These are phyloP conservation scores for Serilophus lunatus DNA, from an alignment of 2,113 vertebrate genomes.

Conservation along the genomic window DNA sequence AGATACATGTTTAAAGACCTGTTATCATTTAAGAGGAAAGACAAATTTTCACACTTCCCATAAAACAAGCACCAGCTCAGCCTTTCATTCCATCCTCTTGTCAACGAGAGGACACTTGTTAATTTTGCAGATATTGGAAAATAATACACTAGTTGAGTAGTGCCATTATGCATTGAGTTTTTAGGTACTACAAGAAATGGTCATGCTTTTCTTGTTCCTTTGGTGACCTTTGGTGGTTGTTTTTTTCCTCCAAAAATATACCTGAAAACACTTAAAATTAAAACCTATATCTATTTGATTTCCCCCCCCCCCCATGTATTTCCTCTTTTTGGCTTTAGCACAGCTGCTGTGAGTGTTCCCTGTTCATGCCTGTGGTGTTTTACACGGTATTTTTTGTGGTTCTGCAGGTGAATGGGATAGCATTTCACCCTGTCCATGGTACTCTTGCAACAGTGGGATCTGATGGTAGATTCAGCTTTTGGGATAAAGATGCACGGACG, in stretches of 20 bases:
- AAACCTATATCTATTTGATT: not conserved
- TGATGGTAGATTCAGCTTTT: slow-evolving; percentile 97
- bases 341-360: not conserved
- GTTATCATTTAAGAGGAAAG: not conserved
- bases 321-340: not conserved
- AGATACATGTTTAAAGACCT: not conserved
- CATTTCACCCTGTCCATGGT: slow-evolving; percentile 96
- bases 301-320: not conserved
- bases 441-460: slow-evolving; percentile 96
- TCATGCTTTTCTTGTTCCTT: not conserved
- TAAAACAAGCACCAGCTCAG: not conserved
- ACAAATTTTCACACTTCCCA: not conserved
- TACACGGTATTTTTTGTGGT: fast-evolving
- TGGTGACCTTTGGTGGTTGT: not conserved
- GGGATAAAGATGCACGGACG: slow-evolving; percentile 98
- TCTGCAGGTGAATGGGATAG: slow-evolving; percentile 92
- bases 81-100: not conserved
- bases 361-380: not conserved
- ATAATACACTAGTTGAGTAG: not conserved
- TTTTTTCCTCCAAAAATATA: not conserved
- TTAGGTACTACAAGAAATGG: not conserved
- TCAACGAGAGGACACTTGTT: not conserved
- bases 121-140: not conserved
- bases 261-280: not conserved
- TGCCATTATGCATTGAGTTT: not conserved